These are phyloP conservation scores for Coelopa pilipes DNA, from an alignment of 2,888 invertebrate genomes.

Conservation along the genomic window DNA sequence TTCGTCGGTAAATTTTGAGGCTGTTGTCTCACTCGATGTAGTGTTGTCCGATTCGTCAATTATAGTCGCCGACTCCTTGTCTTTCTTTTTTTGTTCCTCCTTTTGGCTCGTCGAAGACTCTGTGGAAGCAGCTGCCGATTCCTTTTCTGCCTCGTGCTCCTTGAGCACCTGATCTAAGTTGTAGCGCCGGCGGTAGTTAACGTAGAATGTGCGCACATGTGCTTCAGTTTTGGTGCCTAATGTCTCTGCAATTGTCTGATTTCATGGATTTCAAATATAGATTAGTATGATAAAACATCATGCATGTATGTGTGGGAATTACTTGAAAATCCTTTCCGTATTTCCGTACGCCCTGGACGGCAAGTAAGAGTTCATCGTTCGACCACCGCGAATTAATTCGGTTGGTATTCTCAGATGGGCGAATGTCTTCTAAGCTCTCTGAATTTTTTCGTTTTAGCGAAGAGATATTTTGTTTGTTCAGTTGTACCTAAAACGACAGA, in stretches of 20 bases:
- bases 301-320: background rate
- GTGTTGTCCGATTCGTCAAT: constrained; percentile 65
- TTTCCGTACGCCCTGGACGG: constrained; percentile 87
- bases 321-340: constrained; percentile 87
- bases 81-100: constrained; percentile 37
- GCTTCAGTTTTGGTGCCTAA: constrained; percentile 95
- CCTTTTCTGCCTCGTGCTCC: constrained; percentile 81
- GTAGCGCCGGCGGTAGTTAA: constrained; percentile 88
- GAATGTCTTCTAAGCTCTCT: constrained; percentile 70
- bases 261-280: constrained; percentile 74
- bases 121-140: constrained; percentile 41
- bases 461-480: constrained; percentile 92
- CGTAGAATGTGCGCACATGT: constrained; percentile 91
- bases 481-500: constrained; percentile 79
- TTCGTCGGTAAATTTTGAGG: constrained; percentile 47
- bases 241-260: constrained; percentile 92
- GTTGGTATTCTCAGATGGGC: constrained; percentile 73
- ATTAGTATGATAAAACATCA: background rate
- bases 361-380: constrained; percentile 89
- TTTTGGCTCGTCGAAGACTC: constrained; percentile 34
- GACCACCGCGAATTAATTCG: constrained; percentile 92
- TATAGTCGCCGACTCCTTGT: constrained; percentile 49
- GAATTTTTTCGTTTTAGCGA: constrained; percentile 81
- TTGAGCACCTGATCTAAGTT: constrained; percentile 87
- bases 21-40: constrained; percentile 50